Evolutionary conservation across 2,888 invertebrate species (phyloP).

Genomic region (Galerucella nymphaeae): DNA sequence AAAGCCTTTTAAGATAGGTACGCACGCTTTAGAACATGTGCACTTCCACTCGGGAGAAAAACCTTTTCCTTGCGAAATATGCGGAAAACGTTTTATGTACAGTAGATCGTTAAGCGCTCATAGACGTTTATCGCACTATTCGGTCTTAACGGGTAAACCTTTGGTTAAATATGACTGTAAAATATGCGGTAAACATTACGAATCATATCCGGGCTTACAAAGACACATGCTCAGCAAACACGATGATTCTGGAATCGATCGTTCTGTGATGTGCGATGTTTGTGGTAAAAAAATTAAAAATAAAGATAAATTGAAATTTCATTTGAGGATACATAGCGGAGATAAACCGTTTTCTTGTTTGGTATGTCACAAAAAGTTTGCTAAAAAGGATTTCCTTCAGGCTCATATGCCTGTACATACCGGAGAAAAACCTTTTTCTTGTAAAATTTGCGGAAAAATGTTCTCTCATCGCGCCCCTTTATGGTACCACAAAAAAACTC

Average conservation of each 20-base stretch:
- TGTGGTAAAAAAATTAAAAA: slow-evolving; percentile 58
- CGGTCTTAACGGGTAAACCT: slow-evolving; percentile 59
- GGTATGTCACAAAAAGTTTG: slow-evolving; percentile 70
- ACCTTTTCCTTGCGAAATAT: slow-evolving; percentile 68
- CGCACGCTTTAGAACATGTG: slow-evolving; percentile 57
- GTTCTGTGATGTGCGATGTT: slow-evolving; percentile 63
- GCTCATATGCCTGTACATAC: slow-evolving; percentile 56
- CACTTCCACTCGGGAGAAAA: slow-evolving; percentile 60
- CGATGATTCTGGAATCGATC: slow-evolving; percentile 61
- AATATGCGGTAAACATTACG: slow-evolving; percentile 65
- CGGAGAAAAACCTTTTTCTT: slow-evolving; percentile 61
- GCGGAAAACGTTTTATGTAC: slow-evolving; percentile 67
- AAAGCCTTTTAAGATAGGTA: slow-evolving; percentile 50
- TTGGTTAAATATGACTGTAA: slow-evolving; percentile 63
- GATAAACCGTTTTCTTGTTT: slow-evolving; percentile 70
- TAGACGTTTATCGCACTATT: slow-evolving; percentile 65
- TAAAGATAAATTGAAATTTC: slow-evolving; percentile 59
- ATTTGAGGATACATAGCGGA: slow-evolving; percentile 72
- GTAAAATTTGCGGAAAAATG: slow-evolving; percentile 52
- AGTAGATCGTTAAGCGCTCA: slow-evolving; percentile 67
- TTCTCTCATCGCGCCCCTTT: slow-evolving; percentile 66
- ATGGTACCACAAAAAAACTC: slow-evolving; percentile 67
- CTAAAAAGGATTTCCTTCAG: slow-evolving; percentile 60
- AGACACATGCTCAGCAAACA: slow-evolving; percentile 62
- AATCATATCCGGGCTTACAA: slow-evolving; percentile 58